A percentile compares a stretch with the other conserved stretches of the same genome.
Conservation (phyloP, 2,797 vertebrate genomes). For the Sciurus vulgaris region DNA sequence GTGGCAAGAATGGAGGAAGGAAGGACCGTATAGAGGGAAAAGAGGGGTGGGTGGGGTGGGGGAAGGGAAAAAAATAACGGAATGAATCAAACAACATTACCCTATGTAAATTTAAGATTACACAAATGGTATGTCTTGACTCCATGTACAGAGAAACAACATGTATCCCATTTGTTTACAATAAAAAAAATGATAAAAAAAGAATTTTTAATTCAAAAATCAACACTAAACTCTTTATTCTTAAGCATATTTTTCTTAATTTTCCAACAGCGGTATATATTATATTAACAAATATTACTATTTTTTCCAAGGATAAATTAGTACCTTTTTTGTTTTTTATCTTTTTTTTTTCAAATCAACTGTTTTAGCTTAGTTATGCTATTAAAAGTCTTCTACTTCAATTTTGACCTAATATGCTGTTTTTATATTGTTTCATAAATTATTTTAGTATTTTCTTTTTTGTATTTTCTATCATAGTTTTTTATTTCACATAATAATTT, state of each 20-base stretch:
- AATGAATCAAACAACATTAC: too few species aligned
- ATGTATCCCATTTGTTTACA: too few species aligned
- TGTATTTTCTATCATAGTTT: neutral
- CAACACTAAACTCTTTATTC: neutral
- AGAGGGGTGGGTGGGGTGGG: too few species aligned
- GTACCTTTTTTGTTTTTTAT: neutral
- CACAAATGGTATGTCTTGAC: too few species aligned
- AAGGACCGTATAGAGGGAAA: too few species aligned
- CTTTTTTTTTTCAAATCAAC: neutral
- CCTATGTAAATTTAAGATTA: too few species aligned
- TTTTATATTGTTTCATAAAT: neutral
- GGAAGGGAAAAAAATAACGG: too few species aligned
- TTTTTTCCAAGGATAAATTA: neutral
- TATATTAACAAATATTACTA: neutral
- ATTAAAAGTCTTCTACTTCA: neutral
- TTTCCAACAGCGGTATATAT: neutral
- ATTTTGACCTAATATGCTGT: neutral
- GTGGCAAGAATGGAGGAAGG: too few species aligned
- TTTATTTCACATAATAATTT: slow-evolving; percentile 10
- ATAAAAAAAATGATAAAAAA: too few species aligned
- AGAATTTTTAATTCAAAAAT: neutral
- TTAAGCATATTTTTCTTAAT: neutral
- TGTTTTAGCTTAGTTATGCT: neutral
- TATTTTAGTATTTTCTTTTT: slow-evolving; percentile 15
- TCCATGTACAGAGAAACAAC: too few species aligned